phyloP scores from a whole-genome alignment of 1,140 invertebrate species.

The Drosophila pandora region DNA sequence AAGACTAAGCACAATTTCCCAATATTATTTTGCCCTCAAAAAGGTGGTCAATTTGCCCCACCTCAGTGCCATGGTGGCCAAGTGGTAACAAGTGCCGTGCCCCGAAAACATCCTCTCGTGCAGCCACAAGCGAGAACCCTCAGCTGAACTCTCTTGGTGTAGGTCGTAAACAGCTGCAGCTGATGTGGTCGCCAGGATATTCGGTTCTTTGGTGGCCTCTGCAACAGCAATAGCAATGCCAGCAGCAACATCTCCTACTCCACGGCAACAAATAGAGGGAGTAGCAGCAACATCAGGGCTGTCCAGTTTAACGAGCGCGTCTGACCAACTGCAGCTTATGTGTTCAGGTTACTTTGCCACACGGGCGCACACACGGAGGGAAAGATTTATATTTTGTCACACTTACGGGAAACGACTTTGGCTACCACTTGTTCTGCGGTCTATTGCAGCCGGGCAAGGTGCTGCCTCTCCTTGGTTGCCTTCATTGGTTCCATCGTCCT shows the following conservation, averaged over 20 bases:
- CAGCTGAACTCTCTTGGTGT: slow-evolving; percentile 72
- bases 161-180: slow-evolving; percentile 77
- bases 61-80: neutral
- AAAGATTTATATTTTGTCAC: slow-evolving; percentile 71
- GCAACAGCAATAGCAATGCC: slow-evolving; percentile 6
- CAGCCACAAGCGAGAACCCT: slow-evolving; percentile 31
- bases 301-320: slow-evolving; percentile 67
- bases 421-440: slow-evolving; percentile 54
- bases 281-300: slow-evolving; percentile 31
- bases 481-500: slow-evolving; percentile 61
- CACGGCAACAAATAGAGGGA: neutral
- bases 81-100: slow-evolving; percentile 38
- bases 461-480: slow-evolving; percentile 31
- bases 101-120: slow-evolving; percentile 36
- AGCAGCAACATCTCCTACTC: slow-evolving; percentile 8
- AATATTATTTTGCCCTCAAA: neutral
- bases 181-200: slow-evolving; percentile 44
- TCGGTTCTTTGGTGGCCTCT: slow-evolving; percentile 33
- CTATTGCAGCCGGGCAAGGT: slow-evolving; percentile 29
- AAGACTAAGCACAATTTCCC: slow-evolving; percentile 5
- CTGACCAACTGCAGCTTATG: slow-evolving; percentile 77
- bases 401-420: slow-evolving; percentile 63
- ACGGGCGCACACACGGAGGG: slow-evolving; percentile 13
- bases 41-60: slow-evolving; percentile 19
- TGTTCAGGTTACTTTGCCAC: slow-evolving; percentile 53